Conservation (phyloP, 1,140 invertebrate genomes). For the Lasioglossum baleicum region DNA sequence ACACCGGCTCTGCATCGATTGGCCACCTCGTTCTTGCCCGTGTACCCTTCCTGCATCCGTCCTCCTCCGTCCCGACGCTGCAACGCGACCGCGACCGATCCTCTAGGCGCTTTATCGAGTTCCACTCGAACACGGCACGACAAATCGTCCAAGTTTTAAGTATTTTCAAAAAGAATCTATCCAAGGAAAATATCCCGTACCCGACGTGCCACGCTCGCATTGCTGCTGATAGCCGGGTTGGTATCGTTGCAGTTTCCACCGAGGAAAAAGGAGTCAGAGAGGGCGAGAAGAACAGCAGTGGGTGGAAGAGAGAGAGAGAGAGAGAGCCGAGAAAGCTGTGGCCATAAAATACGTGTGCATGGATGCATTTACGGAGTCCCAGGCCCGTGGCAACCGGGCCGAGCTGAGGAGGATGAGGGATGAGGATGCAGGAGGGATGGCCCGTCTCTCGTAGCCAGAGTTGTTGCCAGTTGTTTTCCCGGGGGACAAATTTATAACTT, state of each 20-base stretch:
- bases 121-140: constrained; percentile 61
- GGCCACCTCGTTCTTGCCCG: constrained; percentile 13
- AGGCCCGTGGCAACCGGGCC: constrained; percentile 25
- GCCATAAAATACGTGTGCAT: constrained; percentile 72
- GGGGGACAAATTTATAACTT: constrained; percentile 67
- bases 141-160: constrained; percentile 73
- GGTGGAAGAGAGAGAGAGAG: background rate
- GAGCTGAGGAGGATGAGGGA: constrained; percentile 15
- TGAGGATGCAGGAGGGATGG: constrained; percentile 23
- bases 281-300: no score
- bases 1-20: constrained; percentile 41
- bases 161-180: constrained; percentile 70
- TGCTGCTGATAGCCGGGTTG: constrained; percentile 6
- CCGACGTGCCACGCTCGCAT: background rate
- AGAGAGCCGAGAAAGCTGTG: constrained; percentile 51
- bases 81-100: constrained; percentile 49
- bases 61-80: background rate
- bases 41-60: no score
- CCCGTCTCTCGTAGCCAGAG: constrained; percentile 21
- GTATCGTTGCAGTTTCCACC: constrained; percentile 11
- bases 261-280: no score
- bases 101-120: constrained; percentile 62
- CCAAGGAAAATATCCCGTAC: constrained; percentile 60
- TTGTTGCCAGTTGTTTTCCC: constrained; percentile 68
- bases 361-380: constrained; percentile 68